These are phyloP conservation scores for Antrozous pallidus DNA, from an alignment of 2,797 vertebrate genomes.

Conservation along the genomic window DNA sequence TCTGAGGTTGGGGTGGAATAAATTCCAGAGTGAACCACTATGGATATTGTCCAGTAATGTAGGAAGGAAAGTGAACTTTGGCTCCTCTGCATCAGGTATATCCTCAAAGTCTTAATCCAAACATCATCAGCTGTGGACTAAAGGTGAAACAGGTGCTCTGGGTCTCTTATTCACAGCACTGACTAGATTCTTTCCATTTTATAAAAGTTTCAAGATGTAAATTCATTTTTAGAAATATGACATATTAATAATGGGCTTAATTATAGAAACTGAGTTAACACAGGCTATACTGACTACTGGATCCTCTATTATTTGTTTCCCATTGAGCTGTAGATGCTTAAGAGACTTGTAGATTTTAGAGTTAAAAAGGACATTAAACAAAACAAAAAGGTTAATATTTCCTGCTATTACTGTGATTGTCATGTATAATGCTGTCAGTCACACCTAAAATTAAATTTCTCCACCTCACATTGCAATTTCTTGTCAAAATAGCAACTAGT, in stretches of 20 bases:
- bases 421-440: not conserved
- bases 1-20: not conserved
- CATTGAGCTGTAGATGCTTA: not conserved
- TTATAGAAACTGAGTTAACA: not conserved
- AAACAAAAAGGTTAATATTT: not conserved
- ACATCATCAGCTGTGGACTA: not conserved
- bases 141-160: not conserved
- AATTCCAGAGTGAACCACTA: not conserved
- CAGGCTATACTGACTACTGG: not conserved
- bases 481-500: not conserved
- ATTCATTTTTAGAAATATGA: not conserved
- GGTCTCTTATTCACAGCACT: not conserved
- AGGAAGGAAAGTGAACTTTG: not conserved
- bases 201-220: not conserved
- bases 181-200: not conserved
- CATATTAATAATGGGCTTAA: not conserved
- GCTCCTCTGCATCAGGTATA: not conserved
- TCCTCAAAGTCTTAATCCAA: not conserved
- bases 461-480: not conserved
- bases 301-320: not conserved
- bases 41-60: not conserved
- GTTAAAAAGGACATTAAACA: not conserved
- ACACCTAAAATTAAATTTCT: constrained; percentile 19
- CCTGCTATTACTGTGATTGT: not conserved
- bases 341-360: not conserved